phyloP scores from a whole-genome alignment of 2,797 vertebrate genomes.

The Arrhamphus sclerolepis region DNA sequence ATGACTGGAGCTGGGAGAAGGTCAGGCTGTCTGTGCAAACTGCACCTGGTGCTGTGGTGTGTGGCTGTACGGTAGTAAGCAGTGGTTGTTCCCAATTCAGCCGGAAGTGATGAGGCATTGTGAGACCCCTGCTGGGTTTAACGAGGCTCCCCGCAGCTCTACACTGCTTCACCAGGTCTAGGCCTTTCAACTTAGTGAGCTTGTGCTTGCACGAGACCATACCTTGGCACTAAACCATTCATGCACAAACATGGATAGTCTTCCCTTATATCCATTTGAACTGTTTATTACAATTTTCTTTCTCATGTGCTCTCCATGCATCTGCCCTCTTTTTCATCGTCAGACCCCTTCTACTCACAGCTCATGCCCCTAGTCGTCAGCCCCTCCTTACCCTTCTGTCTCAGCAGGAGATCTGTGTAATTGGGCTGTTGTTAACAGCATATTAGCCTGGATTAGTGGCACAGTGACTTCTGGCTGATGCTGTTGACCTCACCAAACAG shows the following conservation, averaged over 20 bases:
- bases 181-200: constrained; percentile 75
- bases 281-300: constrained; percentile 28
- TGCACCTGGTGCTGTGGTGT: constrained; percentile 28
- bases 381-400: constrained; percentile 47
- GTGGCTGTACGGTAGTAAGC: constrained; percentile 48
- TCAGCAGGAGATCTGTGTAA: constrained; percentile 74
- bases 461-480: constrained; percentile 66
- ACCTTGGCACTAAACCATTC: constrained; percentile 52
- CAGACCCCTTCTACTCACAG: not conserved
- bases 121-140: constrained; percentile 80
- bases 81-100: constrained; percentile 64
- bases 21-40: constrained; percentile 39
- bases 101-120: constrained; percentile 79
- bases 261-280: constrained; percentile 18
- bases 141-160: constrained; percentile 82
- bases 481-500: constrained; percentile 51
- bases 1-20: constrained; percentile 25
- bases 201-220: constrained; percentile 67
- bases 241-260: constrained; percentile 11
- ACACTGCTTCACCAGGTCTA: constrained; percentile 66
- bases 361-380: constrained; percentile 15
- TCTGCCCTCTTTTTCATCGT: constrained; percentile 23
- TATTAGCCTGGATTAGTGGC: constrained; percentile 80
- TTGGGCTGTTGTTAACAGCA: constrained; percentile 82
- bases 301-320: constrained; percentile 10